Evolutionary conservation across 2,113 vertebrate genomes (phyloP).

Genomic region (Balaeniceps rex): DNA sequence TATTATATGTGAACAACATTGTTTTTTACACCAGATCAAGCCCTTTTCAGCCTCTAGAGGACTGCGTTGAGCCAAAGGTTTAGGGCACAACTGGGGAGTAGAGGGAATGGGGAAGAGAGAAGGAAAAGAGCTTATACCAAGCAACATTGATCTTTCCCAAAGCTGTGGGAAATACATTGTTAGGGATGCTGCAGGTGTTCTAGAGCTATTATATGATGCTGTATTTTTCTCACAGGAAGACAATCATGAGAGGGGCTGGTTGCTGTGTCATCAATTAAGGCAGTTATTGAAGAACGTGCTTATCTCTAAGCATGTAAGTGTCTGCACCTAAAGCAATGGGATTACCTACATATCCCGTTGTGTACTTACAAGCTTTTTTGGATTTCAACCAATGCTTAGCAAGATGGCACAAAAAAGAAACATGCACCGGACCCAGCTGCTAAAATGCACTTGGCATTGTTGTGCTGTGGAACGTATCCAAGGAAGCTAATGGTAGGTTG

Average conservation of each 20-base stretch:
- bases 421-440: not conserved
- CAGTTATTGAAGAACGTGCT: not conserved
- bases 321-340: not conserved
- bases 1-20: not conserved
- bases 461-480: not conserved
- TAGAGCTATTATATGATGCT: not conserved
- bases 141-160: not conserved
- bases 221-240: not conserved
- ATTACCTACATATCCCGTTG: not conserved
- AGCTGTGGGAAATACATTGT: not conserved
- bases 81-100: not conserved
- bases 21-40: constrained; percentile 1
- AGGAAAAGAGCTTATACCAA: not conserved
- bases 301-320: not conserved
- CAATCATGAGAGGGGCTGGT: not conserved
- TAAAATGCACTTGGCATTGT: not conserved
- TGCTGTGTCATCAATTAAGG: not conserved
- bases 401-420: not conserved
- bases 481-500: not conserved
- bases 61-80: not conserved
- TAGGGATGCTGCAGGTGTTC: not conserved
- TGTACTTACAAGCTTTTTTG: constrained; percentile 12
- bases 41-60: not conserved
- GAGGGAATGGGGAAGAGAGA: not conserved
- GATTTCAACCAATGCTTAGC: not conserved